Percentiles rank a stretch among this genome's conserved stretches.
phyloP scores from a whole-genome alignment of 2,113 vertebrate genomes.

The Indicator maculatus region DNA sequence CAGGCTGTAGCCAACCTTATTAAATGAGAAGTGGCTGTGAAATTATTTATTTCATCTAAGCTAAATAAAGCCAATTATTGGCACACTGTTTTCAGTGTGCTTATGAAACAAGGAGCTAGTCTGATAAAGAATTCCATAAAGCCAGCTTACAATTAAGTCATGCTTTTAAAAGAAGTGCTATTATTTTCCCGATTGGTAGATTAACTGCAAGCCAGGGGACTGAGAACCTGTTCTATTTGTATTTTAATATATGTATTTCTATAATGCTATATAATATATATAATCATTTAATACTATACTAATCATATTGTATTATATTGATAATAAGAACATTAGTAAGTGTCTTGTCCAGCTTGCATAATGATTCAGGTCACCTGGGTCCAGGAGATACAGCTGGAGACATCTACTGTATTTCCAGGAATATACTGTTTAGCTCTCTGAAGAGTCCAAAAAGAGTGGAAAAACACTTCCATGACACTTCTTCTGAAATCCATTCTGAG shows the following conservation, averaged over 20 bases:
- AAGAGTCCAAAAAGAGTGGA: neutral
- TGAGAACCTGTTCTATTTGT: neutral
- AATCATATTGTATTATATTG: neutral
- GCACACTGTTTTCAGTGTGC: neutral
- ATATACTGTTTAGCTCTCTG: neutral
- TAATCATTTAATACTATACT: neutral
- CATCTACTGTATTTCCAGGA: neutral
- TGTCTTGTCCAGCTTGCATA: neutral
- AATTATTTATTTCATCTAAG: slow-evolving; percentile 65
- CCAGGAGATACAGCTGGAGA: neutral
- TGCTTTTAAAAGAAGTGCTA: neutral
- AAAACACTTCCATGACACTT: neutral
- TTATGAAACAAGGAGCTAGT: neutral
- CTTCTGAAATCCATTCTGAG: neutral
- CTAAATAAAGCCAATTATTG: slow-evolving; percentile 39
- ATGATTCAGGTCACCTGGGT: neutral
- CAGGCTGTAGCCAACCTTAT: slow-evolving; percentile 46
- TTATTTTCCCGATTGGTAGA: neutral
- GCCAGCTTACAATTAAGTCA: neutral
- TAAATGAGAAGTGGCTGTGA: slow-evolving; percentile 58
- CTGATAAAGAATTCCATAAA: neutral
- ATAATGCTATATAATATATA: neutral
- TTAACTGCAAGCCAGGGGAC: neutral
- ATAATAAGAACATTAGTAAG: neutral
- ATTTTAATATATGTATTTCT: neutral